Percentiles rank a stretch among this genome's conserved stretches.
Evolutionary conservation across 1,140 invertebrate genomes (phyloP).

Genomic region (Colletes gigas): DNA sequence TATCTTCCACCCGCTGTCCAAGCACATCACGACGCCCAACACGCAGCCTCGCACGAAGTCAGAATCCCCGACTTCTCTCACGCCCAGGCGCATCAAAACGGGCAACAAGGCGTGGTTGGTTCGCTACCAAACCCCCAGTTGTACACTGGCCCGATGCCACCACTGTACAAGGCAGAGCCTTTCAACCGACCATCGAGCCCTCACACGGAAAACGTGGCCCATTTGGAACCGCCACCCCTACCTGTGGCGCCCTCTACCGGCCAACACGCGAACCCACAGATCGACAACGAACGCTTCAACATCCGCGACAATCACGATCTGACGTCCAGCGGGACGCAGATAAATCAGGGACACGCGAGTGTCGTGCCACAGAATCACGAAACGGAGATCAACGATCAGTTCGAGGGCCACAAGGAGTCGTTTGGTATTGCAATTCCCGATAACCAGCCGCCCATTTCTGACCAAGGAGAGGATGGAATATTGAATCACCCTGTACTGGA

Average conservation of each 20-base stretch:
- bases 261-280: neutral
- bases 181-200: conserved; percentile 48
- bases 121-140: conserved; percentile 60
- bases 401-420: neutral
- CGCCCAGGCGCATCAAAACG: neutral
- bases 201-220: neutral
- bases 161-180: conserved; percentile 64
- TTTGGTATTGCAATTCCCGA: neutral
- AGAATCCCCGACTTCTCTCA: conserved; percentile 52
- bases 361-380: neutral
- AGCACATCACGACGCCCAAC: conserved; percentile 14
- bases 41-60: conserved; percentile 61
- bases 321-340: conserved; percentile 31
- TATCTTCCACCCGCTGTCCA: conserved; percentile 30
- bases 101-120: conserved; percentile 6
- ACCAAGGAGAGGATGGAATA: neutral
- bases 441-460: neutral
- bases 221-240: neutral
- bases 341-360: conserved; percentile 11
- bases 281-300: neutral
- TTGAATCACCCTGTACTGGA: neutral
- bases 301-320: conserved; percentile 1
- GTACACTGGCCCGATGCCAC: conserved; percentile 66
- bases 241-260: neutral
- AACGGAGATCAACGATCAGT: neutral